Percentiles rank a stretch among this genome's conserved stretches.
Conservation (phyloP, 2,888 invertebrate species). For the Hirudinaria manillensis region DNA sequence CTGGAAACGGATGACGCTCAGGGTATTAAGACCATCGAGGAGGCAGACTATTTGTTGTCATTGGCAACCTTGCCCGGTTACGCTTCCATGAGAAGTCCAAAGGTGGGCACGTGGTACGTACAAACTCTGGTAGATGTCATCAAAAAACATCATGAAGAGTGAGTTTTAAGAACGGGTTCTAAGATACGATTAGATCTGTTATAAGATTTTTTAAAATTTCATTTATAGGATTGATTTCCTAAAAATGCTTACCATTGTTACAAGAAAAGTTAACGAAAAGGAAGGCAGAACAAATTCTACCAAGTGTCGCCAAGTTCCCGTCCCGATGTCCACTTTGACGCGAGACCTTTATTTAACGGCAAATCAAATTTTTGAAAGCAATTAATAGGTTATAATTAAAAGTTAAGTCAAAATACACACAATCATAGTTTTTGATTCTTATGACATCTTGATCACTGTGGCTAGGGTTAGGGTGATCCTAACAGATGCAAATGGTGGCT, state of each 20-base stretch:
- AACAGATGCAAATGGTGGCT: too few species aligned
- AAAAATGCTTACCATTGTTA: not conserved
- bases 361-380: too few species aligned
- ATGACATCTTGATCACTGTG: too few species aligned
- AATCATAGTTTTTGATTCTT: too few species aligned
- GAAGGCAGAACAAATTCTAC: not conserved
- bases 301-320: not conserved
- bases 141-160: not conserved
- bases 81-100: not conserved
- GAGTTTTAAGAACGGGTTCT: not conserved
- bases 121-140: not conserved
- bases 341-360: not conserved
- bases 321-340: not conserved
- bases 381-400: too few species aligned
- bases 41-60: not conserved
- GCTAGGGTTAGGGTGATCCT: too few species aligned
- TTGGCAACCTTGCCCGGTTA: not conserved
- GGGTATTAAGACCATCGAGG: not conserved
- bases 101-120: conserved; percentile 8
- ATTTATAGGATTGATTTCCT: not conserved
- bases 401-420: too few species aligned
- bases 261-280: not conserved
- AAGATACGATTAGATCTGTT: not conserved
- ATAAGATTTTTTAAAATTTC: not conserved
- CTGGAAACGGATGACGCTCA: not conserved